Evolutionary conservation across 2,113 vertebrate genomes (phyloP), one percentile per base, ranked within the genome.

Genomic region (Pao palembangensis): DNA sequence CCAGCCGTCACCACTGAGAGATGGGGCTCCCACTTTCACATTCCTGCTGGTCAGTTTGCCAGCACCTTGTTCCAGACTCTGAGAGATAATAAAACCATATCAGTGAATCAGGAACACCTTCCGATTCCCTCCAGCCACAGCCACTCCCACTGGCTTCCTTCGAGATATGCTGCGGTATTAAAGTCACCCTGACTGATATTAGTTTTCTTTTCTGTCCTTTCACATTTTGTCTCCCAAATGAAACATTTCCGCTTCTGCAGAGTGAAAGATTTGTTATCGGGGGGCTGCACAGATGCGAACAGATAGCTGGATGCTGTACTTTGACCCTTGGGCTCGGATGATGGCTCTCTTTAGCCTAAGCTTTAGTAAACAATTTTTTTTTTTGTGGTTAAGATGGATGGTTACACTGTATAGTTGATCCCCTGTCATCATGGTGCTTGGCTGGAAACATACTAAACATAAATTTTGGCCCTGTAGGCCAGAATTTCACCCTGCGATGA

Each of bases 71-170:
- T 79, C 73, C 12, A 55, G 73, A 82, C 64, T 82, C 69, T 70
- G 66, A 76, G 71, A 88, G 88, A 90, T 91, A 87, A 89, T 90
- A 88, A 88, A 86, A 88, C 75, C 42, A 62, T 89, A 89, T 90
- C 83, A 47, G 78, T 55, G 23, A 87, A 88, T 89, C 85, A 83
- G 75, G 66, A 69, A 83, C 71, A 71, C 73, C 71, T 76, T 61
- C 79, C 28, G 15, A 51, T 11, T 48, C 23, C 55, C 17, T 15
- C 28, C 47, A 41, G 14, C 56, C 17, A 16, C 61, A 23, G n/a
- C 57, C 58, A 63, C 65, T 58, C 44, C 67, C 48, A 61, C 31
- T 1, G 18, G 34, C 63, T 56, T 67, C 63, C 73, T 67, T 8
- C 19, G 79, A 79, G 88, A 88, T 58, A 67, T 47, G 53, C 70